Evolutionary conservation across 2,888 invertebrate genomes (phyloP), one percentile per base, ranked within the genome.

Genomic region (Hirtodrosophila histrioides): DNA sequence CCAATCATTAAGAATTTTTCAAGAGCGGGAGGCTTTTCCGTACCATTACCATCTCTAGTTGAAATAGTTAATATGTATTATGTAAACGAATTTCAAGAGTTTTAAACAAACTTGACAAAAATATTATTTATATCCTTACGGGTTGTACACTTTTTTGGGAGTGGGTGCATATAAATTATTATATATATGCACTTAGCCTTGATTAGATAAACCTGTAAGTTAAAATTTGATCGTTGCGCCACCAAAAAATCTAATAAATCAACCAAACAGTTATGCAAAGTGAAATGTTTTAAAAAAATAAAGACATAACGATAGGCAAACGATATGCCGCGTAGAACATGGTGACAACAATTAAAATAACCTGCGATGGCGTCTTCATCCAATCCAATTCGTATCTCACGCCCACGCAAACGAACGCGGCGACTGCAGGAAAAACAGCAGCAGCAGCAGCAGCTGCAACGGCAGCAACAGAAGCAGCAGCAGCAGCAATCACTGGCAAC

Each of bases 281-380:
- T 8, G 27, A 27, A 27, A 3, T 27, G 4, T 3, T 27, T 5
- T 36, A 57, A 50, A 29, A 24, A 35, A 39, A 33, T 12, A 37
- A 11, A 33, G 17, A 36, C 41, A 41, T 33, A 23, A 50, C 0
- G 29, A 9, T 58, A 51, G 27, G 44, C 41, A 31, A 35, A 53
- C 54, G 83, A 58, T 63, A 80, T 76, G 82, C 65, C 58, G 24
- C 43, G 17, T 57, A 55, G 74, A 90, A 75, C 73, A 91, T 91
- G 91, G 91, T 91, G 87, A 91, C 91, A 85, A 91, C 91, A 89
- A 91, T 91, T 64, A 91, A 91, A 85, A 91, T 91, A 79, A 91
- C 91, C 69, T 91, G 91, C 84, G 91, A 91, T 88, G 91, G 91
- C 61, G 91, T 91, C 41, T 91, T 91, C 82, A 91, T 91, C 84